Percentiles rank a stretch among this genome's conserved stretches.
Evolutionary conservation across 2,888 invertebrate species (phyloP).

Genomic region (Ligdia adustata): DNA sequence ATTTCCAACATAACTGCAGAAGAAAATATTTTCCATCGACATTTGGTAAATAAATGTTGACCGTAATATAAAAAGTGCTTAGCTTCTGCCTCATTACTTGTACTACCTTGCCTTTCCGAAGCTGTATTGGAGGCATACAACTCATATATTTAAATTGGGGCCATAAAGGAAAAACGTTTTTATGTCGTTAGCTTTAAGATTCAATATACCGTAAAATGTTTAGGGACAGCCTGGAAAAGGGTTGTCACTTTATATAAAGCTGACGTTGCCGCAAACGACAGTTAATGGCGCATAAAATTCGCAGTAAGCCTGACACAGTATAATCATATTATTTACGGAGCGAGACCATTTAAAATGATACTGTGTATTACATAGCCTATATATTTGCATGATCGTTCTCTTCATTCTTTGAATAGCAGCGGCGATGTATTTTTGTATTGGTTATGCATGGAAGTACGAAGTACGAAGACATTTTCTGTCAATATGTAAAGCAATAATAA

Average conservation of each 20-base stretch:
- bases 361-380: slow-evolving; percentile 19
- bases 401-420: too few species aligned
- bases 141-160: slow-evolving; percentile 52
- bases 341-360: slow-evolving; percentile 48
- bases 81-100: slow-evolving; percentile 62
- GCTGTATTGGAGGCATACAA: slow-evolving; percentile 56
- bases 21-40: slow-evolving; percentile 22
- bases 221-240: slow-evolving; percentile 53
- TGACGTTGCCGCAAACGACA: slow-evolving; percentile 72
- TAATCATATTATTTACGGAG: slow-evolving; percentile 62
- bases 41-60: slow-evolving; percentile 23
- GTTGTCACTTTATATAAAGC: slow-evolving; percentile 75
- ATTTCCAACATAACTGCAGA: slow-evolving; percentile 9
- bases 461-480: too few species aligned
- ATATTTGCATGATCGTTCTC: too few species aligned
- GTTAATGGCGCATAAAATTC: slow-evolving; percentile 78
- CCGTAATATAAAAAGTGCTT: slow-evolving; percentile 47
- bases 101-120: slow-evolving; percentile 53
- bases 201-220: slow-evolving; percentile 46
- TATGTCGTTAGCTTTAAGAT: slow-evolving; percentile 43
- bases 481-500: too few species aligned
- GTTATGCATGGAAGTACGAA: too few species aligned
- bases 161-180: slow-evolving; percentile 43
- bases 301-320: slow-evolving; percentile 62
- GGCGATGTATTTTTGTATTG: too few species aligned